phyloP scores from a whole-genome alignment of 2,888 invertebrate species.

The Caprella mutica region DNA sequence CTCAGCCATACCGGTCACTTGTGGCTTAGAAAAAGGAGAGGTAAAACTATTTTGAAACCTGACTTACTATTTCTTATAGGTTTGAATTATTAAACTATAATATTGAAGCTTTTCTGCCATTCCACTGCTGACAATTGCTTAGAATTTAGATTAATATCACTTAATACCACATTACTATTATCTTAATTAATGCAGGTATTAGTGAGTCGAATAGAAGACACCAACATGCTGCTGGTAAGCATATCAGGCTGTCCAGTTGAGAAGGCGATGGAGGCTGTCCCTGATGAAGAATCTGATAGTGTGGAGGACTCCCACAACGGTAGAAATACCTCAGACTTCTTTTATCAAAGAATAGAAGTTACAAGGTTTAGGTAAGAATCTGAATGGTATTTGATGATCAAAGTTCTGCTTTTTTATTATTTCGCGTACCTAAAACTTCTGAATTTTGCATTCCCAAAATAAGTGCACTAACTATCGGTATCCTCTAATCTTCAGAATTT shows the following conservation, averaged over 20 bases:
- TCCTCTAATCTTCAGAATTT: too few relatives aligned
- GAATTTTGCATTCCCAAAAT: too few relatives aligned
- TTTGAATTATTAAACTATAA: background rate
- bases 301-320: too few relatives aligned
- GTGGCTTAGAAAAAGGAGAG: slow-evolving; percentile 3
- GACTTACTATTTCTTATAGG: background rate
- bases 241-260: slow-evolving; percentile 1
- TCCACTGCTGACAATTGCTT: too few relatives aligned
- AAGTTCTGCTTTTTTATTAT: too few relatives aligned
- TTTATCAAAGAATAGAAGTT: too few relatives aligned
- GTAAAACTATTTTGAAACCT: background rate
- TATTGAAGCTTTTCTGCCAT: background rate
- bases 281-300: background rate
- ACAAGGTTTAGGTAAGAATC: too few relatives aligned
- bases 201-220: background rate
- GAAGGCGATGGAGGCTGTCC: background rate
- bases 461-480: too few relatives aligned
- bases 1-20: background rate
- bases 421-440: too few relatives aligned
- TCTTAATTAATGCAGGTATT: background rate
- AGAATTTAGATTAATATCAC: too few relatives aligned
- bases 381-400: too few relatives aligned
- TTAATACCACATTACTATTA: background rate
- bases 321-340: too few relatives aligned
- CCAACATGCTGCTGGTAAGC: background rate